Evolutionary conservation across 2,797 vertebrate genomes (phyloP).

Genomic region (Monodelphis domestica): DNA sequence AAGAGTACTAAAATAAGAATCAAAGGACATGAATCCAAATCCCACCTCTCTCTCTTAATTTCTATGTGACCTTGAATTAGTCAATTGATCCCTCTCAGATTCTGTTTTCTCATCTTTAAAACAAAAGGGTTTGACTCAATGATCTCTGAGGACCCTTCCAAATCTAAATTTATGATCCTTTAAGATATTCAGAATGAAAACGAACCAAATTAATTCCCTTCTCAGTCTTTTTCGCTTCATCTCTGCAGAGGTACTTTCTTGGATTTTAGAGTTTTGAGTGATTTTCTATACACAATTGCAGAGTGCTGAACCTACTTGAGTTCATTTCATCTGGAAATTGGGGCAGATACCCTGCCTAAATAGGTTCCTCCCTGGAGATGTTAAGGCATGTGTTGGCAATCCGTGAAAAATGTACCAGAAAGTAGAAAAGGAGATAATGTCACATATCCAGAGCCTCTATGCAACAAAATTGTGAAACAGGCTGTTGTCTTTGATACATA

Average conservation of each 20-base stretch:
- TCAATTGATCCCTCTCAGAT: neutral
- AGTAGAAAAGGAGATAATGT: neutral
- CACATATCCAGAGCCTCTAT: neutral
- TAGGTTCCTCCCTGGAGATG: neutral
- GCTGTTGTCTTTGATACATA: neutral
- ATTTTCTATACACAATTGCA: neutral
- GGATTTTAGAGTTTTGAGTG: neutral
- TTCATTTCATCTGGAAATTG: neutral
- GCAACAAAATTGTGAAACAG: neutral
- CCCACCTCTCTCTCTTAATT: neutral
- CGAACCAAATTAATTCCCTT: neutral
- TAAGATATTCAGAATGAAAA: neutral
- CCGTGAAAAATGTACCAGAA: neutral
- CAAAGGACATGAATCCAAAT: neutral
- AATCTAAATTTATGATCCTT: neutral
- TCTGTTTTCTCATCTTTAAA: neutral
- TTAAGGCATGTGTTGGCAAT: neutral
- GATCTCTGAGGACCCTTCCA: neutral
- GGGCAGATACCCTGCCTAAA: neutral
- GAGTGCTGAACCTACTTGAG: neutral
- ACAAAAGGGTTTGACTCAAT: neutral
- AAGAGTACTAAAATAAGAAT: neutral
- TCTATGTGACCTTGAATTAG: neutral
- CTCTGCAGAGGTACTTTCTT: neutral
- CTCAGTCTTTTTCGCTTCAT: neutral